Conservation (phyloP, 2,797 vertebrate genomes). For the Platyrinchus mystaceus region DNA sequence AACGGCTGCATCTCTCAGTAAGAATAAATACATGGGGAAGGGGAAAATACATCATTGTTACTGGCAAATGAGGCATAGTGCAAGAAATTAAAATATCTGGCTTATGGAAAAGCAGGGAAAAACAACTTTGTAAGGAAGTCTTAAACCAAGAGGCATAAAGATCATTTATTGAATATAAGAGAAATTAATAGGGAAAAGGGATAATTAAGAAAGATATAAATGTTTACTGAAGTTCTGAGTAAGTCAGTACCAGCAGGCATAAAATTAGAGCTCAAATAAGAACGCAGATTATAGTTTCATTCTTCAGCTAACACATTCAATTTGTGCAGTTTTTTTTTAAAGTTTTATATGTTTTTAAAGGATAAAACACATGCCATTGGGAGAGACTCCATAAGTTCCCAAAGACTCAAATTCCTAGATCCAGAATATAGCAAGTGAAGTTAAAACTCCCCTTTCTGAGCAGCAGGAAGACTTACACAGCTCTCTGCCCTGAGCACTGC, state of each 20-base stretch:
- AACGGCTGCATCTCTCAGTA: slow-evolving; percentile 35
- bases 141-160: slow-evolving; percentile 28
- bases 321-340: background rate
- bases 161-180: background rate
- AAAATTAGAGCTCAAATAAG: slow-evolving; percentile 35
- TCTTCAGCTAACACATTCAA: background rate
- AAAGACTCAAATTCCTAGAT: background rate
- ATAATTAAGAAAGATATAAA: slow-evolving; percentile 59
- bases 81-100: slow-evolving; percentile 57
- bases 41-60: slow-evolving; percentile 64
- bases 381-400: rapidly evolving
- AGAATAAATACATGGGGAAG: slow-evolving; percentile 57
- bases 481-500: background rate
- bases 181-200: slow-evolving; percentile 42
- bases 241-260: slow-evolving; percentile 42
- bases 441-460: background rate
- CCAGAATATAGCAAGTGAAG: rapidly evolving
- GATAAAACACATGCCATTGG: background rate
- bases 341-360: background rate
- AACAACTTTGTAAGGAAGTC: slow-evolving; percentile 19
- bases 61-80: slow-evolving; percentile 62
- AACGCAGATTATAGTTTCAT: background rate
- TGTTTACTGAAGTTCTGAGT: slow-evolving; percentile 26
- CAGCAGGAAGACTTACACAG: background rate
- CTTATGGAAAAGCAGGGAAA: background rate